These are phyloP conservation scores for Porites rus DNA, from an alignment of 92 coral and sea anemone genomes.

Conservation along the genomic window DNA sequence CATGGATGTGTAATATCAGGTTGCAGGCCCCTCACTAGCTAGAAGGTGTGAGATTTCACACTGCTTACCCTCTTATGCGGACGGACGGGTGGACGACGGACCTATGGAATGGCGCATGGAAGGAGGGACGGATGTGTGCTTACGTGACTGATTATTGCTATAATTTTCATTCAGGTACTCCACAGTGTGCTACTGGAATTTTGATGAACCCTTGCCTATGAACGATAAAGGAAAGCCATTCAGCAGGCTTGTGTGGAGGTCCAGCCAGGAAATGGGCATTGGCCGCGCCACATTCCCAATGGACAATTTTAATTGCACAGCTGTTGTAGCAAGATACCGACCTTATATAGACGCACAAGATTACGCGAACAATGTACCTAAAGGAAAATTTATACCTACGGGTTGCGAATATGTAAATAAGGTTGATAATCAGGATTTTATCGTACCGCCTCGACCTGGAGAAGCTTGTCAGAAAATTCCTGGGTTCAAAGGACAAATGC, in stretches of 20 bases:
- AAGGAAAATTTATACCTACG: constrained; percentile 73
- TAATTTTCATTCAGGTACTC: constrained; percentile 71
- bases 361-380: constrained; percentile 63
- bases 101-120: no score
- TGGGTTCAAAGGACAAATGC: constrained; percentile 77
- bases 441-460: constrained; percentile 56
- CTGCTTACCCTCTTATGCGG: no score
- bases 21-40: no score
- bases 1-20: no score
- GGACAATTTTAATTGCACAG: constrained; percentile 75
- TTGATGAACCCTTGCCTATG: constrained; percentile 42
- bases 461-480: constrained; percentile 43
- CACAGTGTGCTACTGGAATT: constrained; percentile 88
- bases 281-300: constrained; percentile 78
- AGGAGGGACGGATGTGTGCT: no score
- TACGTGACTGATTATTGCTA: no score
- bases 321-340: constrained; percentile 86
- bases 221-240: constrained; percentile 77
- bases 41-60: no score
- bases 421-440: constrained; percentile 53
- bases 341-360: constrained; percentile 66
- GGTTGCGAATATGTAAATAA: constrained; percentile 67
- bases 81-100: no score
- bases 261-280: constrained; percentile 74
- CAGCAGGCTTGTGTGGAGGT: constrained; percentile 83